Evolutionary conservation across 2,113 vertebrate species (phyloP), one percentile per base, ranked within the genome.

Genomic region (Calidris pygmaea): DNA sequence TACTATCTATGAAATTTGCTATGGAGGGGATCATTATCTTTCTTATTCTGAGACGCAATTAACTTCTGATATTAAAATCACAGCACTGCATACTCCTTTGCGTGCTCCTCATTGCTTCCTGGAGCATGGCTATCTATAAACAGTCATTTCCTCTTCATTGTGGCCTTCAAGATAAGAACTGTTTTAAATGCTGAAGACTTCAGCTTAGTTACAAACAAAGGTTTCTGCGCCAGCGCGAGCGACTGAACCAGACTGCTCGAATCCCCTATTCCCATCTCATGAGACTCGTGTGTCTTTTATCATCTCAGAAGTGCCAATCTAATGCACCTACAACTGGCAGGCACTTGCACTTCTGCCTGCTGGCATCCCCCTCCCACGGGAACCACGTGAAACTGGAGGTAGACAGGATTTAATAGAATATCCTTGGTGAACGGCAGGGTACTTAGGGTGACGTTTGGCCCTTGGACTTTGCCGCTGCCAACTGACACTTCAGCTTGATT

Each of bases 261-360:
- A 90, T 92, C 90, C 74, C 87, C 45, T 66, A 63, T 86, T 95
- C 92, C 90, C 77, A 67, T 41, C 92, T 93, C 86, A 41, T 24
- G 84, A 89, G 92, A 56, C 45, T 67, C 2, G 0, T 14, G 84
- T 86, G 70, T 91, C 91, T 96, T 93, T 95, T 75, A 80, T 85
- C 30, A 89, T 91, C 67, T 74, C 92, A 80, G 87, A 95, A 87
- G 80, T 95, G 84, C 74, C 95, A 95, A 63, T 85, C 88, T 78
- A 67, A 71, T 16, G 60, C 52, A 88, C 53, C 27, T 93, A 71
- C 94, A 75, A 73, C 53, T 47, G 83, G 59, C 85, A 68, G 62
- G 71, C 17, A 2, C 50, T 76, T 67, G 87, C n/a, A 59, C 16
- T 50, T n/a, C 53, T 52, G 39, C 70, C 88, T 84, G 80, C 55